These are phyloP conservation scores for Andricus grossulariae DNA, from an alignment of 1,140 invertebrate species.

Conservation along the genomic window DNA sequence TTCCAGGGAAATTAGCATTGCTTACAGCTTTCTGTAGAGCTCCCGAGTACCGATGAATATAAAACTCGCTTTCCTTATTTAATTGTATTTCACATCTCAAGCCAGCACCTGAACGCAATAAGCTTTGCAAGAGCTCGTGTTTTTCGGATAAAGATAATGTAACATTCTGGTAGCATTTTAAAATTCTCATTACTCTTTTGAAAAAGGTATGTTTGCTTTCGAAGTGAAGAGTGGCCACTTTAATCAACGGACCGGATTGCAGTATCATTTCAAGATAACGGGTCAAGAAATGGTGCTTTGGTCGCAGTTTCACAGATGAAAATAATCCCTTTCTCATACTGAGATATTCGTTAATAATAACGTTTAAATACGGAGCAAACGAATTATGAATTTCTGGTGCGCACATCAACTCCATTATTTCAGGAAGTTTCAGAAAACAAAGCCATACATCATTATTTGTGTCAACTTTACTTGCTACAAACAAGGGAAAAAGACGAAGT, in stretches of 20 bases:
- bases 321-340: too few species aligned
- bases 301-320: neutral
- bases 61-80: neutral
- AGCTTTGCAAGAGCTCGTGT: too few species aligned
- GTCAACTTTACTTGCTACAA: too few species aligned
- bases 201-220: too few species aligned
- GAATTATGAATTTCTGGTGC: conserved; percentile 2
- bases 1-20: neutral
- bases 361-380: neutral
- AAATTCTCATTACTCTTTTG: neutral
- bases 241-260: neutral
- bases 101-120: neutral
- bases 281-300: conserved; percentile 24
- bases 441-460: conserved; percentile 28
- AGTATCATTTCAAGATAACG: conserved; percentile 26
- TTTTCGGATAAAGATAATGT: neutral
- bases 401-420: conserved; percentile 24
- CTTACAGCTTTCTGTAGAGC: too few species aligned
- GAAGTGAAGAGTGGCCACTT: neutral
- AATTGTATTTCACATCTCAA: neutral
- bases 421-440: conserved; percentile 14
- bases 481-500: too few species aligned
- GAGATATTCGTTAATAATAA: too few species aligned
- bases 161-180: neutral
- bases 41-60: neutral